A percentile compares a stretch with the other conserved stretches of the same genome.
Evolutionary conservation across 2,797 vertebrate genomes (phyloP).

Genomic region (Pangasius macronema): DNA sequence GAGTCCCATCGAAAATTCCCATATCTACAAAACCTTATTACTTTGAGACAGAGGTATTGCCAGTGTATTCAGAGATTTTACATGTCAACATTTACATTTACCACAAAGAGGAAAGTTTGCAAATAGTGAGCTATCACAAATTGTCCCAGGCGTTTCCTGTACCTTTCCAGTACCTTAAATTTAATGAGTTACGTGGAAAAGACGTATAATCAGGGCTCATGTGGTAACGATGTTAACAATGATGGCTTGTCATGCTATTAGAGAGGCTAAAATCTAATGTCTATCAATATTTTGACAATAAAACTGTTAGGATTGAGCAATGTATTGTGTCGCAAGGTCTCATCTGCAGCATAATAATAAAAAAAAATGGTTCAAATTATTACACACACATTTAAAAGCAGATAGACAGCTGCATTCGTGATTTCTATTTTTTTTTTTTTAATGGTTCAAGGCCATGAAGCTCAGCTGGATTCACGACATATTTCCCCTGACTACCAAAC

Average conservation of each 20-base stretch:
- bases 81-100: slow-evolving; percentile 3
- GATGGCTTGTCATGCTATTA: background rate
- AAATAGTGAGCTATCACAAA: background rate
- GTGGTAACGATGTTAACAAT: background rate
- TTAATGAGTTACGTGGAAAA: too few relatives aligned
- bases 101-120: background rate
- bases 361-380: background rate
- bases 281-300: background rate
- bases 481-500: too few relatives aligned
- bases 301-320: background rate
- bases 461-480: background rate
- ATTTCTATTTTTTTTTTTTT: background rate
- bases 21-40: slow-evolving; percentile 20
- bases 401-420: background rate
- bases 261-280: background rate
- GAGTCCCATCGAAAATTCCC: background rate
- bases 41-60: background rate
- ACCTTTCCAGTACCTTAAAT: background rate
- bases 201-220: background rate
- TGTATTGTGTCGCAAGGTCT: background rate
- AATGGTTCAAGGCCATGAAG: background rate
- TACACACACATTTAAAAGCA: background rate
- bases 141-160: background rate
- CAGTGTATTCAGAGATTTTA: slow-evolving; percentile 18
- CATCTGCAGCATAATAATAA: background rate